Conservation (phyloP, 2,888 invertebrate species). For the Agrilus mali region DNA sequence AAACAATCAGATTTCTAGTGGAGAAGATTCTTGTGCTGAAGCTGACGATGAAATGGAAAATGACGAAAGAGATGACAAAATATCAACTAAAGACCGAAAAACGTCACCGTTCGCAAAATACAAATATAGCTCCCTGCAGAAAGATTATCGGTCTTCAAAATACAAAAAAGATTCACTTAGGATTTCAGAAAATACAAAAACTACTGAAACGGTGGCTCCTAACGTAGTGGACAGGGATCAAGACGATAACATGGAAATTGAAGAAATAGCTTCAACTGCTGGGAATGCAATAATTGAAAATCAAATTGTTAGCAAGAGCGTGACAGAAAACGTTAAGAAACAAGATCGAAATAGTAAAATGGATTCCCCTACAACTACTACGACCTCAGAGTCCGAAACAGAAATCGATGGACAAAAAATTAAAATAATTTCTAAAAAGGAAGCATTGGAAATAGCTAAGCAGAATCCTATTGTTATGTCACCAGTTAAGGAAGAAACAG, state of each 20-base stretch:
- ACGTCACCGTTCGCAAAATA: conserved; percentile 32
- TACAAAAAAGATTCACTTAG: too few relatives aligned
- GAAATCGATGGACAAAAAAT: conserved; percentile 36
- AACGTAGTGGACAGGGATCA: conserved; percentile 5
- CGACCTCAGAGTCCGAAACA: conserved; percentile 34
- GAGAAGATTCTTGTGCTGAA: conserved; percentile 51
- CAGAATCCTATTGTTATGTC: conserved; percentile 13
- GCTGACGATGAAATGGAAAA: conserved; percentile 57
- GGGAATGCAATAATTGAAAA: not conserved
- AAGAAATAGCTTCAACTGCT: not conserved
- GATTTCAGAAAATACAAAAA: conserved; percentile 2
- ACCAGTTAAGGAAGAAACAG: conserved; percentile 11
- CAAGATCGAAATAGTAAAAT: conserved; percentile 1
- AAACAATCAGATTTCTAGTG: conserved; percentile 35
- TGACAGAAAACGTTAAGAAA: not conserved
- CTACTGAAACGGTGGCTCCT: conserved; percentile 8
- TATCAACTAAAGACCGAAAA: conserved; percentile 17
- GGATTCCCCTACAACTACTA: conserved; percentile 22
- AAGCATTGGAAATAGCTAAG: conserved; percentile 25
- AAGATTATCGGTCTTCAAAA: too few relatives aligned
- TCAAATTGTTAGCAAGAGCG: not conserved
- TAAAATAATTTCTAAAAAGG: conserved; percentile 31
- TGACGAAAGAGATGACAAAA: conserved; percentile 42
- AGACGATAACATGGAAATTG: conserved; percentile 8
- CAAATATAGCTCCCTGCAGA: conserved; percentile 14